Percentiles rank a stretch among this genome's conserved stretches.
These are phyloP conservation scores for Vespertilio murinus DNA, from an alignment of 2,797 vertebrate species.

Conservation along the genomic window DNA sequence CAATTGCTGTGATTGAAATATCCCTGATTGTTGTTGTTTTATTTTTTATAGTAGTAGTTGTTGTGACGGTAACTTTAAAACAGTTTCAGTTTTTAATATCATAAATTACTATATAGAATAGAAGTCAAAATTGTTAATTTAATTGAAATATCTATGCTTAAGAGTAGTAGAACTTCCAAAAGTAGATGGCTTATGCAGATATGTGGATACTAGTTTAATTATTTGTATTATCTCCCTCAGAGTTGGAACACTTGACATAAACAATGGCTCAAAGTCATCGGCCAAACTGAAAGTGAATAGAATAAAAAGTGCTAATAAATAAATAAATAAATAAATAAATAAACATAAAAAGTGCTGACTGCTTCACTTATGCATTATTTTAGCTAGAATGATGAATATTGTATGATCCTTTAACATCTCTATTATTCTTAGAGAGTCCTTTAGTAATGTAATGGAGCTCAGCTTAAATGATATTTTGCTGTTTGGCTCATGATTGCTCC, in stretches of 20 bases:
- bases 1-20: no score
- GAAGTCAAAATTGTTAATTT: conserved; percentile 51
- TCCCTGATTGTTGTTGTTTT: not conserved
- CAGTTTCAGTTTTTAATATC: conserved; percentile 19
- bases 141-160: conserved; percentile 35
- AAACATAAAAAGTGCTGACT: conserved; percentile 52
- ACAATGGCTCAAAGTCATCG: conserved; percentile 59
- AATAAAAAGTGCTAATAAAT: conserved; percentile 53
- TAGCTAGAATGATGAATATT: conserved; percentile 70
- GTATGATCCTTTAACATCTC: conserved; percentile 61
- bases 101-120: not conserved
- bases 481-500: conserved; percentile 35
- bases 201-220: conserved; percentile 42
- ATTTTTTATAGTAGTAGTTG: no score
- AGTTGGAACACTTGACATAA: conserved; percentile 46
- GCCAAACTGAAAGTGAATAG: conserved; percentile 1
- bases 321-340: not conserved
- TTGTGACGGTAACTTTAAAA: not conserved
- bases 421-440: conserved; percentile 67
- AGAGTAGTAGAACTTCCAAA: not conserved
- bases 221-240: conserved; percentile 47
- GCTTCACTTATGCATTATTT: conserved; percentile 61
- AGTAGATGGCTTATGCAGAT: not conserved
- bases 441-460: conserved; percentile 62
- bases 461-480: conserved; percentile 65